Evolutionary conservation across 1,140 invertebrate genomes (phyloP), one percentile per base, ranked within the genome.

Genomic region (Phthorimaea operculella): DNA sequence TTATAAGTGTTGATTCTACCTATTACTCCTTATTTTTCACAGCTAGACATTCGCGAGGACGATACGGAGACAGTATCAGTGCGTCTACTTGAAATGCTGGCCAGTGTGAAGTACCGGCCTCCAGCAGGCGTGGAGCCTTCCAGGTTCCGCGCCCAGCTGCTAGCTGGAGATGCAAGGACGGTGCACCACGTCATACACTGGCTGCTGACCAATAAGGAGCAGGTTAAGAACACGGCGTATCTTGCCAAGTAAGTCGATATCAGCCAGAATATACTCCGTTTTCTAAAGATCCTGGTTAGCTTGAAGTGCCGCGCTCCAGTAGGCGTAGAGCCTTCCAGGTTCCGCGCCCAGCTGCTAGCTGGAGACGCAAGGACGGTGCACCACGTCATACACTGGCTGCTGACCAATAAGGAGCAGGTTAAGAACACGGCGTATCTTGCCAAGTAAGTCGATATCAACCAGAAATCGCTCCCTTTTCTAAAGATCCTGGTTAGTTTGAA

Each of bases 401-500:
- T 96, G 8, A 87, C 88, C 15, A 89, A 91, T 53, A 87, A 91
- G 42, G 88, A 91, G 14, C 90, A 94, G 58, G 88, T 94, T 3
- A 91, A 91, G 68, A 94, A 95, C 70, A 87, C 94, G 57, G 92
- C 93, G 1, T 96, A 96, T 83, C 86, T 96, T 44, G 92, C 93
- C 2, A 86, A 83, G 80, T 90, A 83, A 57, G 63, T 70, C n/a
- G n/a, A n/a, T n/a, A n/a, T n/a, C n/a, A n/a, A n/a, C n/a, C n/a
- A n/a, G n/a, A n/a, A n/a, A n/a, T n/a, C n/a, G n/a, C n/a, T n/a
- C n/a, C n/a, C n/a, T n/a, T n/a, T n/a, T n/a, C n/a, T n/a, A n/a
- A n/a, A n/a, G n/a, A 87, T 87, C 84, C 60, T 87, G 49, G 72
- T 76, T 11, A 84, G 74, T 53, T 78, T 87, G 0, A 87, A 87